A percentile compares a stretch with the other conserved stretches of the same genome.
Conservation (phyloP, 2,888 invertebrate genomes). For the Automeris io region DNA sequence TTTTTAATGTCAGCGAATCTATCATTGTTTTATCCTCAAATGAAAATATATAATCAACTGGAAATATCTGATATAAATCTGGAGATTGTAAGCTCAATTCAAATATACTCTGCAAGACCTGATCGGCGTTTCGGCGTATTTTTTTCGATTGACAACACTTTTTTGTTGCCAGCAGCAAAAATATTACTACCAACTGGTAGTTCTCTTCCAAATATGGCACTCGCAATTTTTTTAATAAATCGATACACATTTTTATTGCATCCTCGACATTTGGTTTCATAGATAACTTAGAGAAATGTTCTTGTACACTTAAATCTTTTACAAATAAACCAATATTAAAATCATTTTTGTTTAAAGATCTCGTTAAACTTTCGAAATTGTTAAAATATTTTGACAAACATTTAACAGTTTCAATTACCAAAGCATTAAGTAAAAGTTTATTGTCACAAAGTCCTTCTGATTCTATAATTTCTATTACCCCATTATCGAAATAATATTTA, state of each 20-base stretch:
- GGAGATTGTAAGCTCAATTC: conserved; percentile 58
- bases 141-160: conserved; percentile 48
- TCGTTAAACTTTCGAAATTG: conserved; percentile 41
- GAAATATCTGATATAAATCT: conserved; percentile 59
- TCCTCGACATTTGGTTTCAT: conserved; percentile 28
- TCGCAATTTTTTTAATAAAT: conserved; percentile 45
- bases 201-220: conserved; percentile 59
- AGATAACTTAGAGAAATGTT: conserved; percentile 34
- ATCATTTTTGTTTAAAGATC: conserved; percentile 41
- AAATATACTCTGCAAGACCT: conserved; percentile 45
- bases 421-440: conserved; percentile 37
- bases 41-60: conserved; percentile 49
- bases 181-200: conserved; percentile 53
- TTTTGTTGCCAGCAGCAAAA: conserved; percentile 51
- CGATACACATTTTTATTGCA: conserved; percentile 34
- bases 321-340: conserved; percentile 42
- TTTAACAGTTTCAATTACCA: conserved; percentile 49
- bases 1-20: conserved; percentile 49
- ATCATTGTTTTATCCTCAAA: conserved; percentile 42
- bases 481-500: conserved; percentile 33
- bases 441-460: conserved; percentile 39
- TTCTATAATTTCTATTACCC: conserved; percentile 31
- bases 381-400: conserved; percentile 44
- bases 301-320: conserved; percentile 33
- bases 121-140: conserved; percentile 42